Conservation (phyloP, 2,888 invertebrate genomes). For the Scrobipalpa atriplicella region DNA sequence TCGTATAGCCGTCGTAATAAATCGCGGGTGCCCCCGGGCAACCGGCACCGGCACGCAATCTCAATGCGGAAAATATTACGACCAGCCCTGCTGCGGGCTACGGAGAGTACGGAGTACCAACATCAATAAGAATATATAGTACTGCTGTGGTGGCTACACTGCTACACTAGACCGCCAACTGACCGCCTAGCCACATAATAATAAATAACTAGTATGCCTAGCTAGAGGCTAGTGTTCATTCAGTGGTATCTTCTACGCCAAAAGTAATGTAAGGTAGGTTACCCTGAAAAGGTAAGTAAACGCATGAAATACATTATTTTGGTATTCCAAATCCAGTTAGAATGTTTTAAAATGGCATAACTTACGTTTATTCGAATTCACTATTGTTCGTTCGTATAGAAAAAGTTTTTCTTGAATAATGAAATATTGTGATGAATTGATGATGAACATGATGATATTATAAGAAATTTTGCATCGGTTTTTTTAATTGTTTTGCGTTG, state of each 20-base stretch:
- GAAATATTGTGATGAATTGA: not conserved
- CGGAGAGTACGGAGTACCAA: constrained; percentile 36
- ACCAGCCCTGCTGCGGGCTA: constrained; percentile 41
- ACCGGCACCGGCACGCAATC: constrained; percentile 71
- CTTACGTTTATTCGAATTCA: too few species aligned
- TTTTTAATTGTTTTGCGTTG: too few species aligned
- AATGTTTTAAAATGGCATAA: too few species aligned
- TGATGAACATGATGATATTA: not conserved
- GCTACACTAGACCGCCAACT: constrained; percentile 8
- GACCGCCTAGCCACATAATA: constrained; percentile 5
- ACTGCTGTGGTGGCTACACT: constrained; percentile 12
- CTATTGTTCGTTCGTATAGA: too few species aligned
- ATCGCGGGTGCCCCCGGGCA: constrained; percentile 78
- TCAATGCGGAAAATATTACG: constrained; percentile 78
- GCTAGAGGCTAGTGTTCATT: not conserved
- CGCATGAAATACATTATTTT: too few species aligned
- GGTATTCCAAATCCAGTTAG: too few species aligned
- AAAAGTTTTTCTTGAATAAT: not conserved
- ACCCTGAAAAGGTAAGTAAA: too few species aligned
- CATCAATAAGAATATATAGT: constrained; percentile 12
- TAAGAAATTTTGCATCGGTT: too few species aligned
- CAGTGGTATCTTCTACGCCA: not conserved
- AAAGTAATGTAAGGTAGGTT: too few species aligned
- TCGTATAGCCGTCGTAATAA: constrained; percentile 74
- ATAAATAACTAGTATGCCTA: not conserved